Percentiles rank a stretch among this genome's conserved stretches.
phyloP scores from a whole-genome alignment of 2,113 vertebrate genomes.

The Macheiramphus alcinus region DNA sequence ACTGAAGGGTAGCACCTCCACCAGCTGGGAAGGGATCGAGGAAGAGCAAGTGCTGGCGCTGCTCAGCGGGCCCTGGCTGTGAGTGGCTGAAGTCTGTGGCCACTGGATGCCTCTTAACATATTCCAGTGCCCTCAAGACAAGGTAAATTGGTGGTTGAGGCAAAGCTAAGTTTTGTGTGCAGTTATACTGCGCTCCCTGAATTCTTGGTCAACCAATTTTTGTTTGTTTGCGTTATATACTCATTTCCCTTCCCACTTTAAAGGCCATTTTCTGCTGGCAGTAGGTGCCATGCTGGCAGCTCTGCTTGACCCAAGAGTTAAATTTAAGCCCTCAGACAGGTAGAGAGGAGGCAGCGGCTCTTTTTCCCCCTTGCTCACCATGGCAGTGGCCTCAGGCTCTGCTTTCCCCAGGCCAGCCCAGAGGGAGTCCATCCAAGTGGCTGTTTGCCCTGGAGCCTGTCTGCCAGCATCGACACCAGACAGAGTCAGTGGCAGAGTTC shows the following conservation, averaged over 20 bases:
- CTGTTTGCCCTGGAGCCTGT: background rate
- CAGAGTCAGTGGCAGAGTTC: background rate
- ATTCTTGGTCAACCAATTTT: constrained; percentile 65
- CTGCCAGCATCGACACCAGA: background rate
- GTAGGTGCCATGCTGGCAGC: constrained; percentile 24
- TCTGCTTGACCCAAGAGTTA: background rate
- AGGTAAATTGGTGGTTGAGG: constrained; percentile 68
- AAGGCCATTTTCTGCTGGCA: constrained; percentile 4
- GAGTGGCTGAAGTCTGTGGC: constrained; percentile 33
- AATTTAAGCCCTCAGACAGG: background rate
- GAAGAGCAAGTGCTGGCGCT: constrained; percentile 25
- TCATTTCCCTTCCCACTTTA: constrained; percentile 51
- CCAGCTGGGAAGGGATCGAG: background rate
- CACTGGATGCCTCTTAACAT: constrained; percentile 62
- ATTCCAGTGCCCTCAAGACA: constrained; percentile 66
- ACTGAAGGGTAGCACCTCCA: background rate
- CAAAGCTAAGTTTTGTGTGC: constrained; percentile 47
- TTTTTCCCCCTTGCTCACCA: background rate
- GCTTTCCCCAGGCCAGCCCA: background rate
- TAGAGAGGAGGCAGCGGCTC: background rate
- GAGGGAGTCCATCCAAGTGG: background rate
- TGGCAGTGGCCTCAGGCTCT: background rate
- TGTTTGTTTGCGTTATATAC: constrained; percentile 57
- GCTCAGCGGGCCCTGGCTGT: background rate
- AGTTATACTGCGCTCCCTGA: constrained; percentile 23